These are phyloP conservation scores for Orthonevra nobilis DNA, from an alignment of 2,888 invertebrate species.

Conservation along the genomic window DNA sequence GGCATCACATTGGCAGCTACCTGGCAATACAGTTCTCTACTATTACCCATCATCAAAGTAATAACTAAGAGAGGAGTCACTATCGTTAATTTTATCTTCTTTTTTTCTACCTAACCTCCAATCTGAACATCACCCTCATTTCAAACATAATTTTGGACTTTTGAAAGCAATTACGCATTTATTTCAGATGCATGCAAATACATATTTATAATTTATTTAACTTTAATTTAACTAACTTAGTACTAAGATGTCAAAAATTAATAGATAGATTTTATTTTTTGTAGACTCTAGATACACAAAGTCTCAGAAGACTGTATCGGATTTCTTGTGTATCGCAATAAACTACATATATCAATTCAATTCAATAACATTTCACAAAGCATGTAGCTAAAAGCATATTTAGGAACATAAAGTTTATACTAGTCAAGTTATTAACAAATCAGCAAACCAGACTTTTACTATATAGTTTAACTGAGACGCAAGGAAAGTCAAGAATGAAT, in stretches of 20 bases:
- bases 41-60: conserved; percentile 88
- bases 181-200: conserved; percentile 61
- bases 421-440: conserved; percentile 52
- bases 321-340: too few species aligned
- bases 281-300: too few species aligned
- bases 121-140: conserved; percentile 24
- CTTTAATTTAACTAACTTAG: conserved; percentile 48
- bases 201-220: conserved; percentile 32
- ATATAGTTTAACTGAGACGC: not conserved
- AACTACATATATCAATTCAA: conserved; percentile 7
- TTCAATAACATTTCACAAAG: conserved; percentile 57
- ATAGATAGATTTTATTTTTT: too few species aligned
- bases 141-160: conserved; percentile 48
- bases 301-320: too few species aligned
- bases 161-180: conserved; percentile 64
- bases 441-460: conserved; percentile 30
- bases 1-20: conserved; percentile 94
- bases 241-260: not conserved
- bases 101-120: not conserved
- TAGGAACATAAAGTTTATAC: conserved; percentile 40
- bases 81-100: conserved; percentile 4
- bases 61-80: conserved; percentile 67
- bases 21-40: conserved; percentile 93
- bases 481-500: conserved; percentile 7
- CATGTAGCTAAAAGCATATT: conserved; percentile 4